Percentiles rank a stretch among this genome's conserved stretches.
Conservation (phyloP, 2,113 vertebrate species). For the Morone saxatilis region DNA sequence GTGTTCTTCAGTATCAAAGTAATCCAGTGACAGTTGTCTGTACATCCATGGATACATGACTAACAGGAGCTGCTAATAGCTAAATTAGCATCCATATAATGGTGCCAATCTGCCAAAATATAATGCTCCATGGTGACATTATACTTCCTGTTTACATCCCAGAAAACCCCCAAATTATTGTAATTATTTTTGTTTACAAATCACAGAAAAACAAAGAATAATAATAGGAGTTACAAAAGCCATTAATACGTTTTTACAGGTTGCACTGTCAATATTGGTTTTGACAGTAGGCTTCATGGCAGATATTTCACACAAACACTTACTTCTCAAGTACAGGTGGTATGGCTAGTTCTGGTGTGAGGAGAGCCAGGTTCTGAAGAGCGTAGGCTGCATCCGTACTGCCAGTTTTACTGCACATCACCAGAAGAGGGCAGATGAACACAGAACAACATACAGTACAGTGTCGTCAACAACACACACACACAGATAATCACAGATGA, state of each 20-base stretch:
- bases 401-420: conserved; percentile 90
- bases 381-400: conserved; percentile 96
- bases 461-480: background rate
- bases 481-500: conserved; percentile 55
- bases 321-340: conserved; percentile 97
- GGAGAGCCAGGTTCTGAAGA: conserved; percentile 96
- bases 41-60: background rate
- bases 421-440: conserved; percentile 53
- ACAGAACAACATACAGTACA: conserved; percentile 11
- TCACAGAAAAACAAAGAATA: too few relatives aligned
- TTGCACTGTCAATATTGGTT: background rate
- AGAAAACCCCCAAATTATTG: background rate
- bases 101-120: background rate
- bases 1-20: background rate
- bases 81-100: background rate
- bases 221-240: background rate
- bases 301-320: conserved; percentile 29
- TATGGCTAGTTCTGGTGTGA: conserved; percentile 95
- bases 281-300: background rate
- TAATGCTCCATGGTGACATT: too few relatives aligned
- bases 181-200: background rate
- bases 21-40: background rate
- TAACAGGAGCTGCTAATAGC: background rate
- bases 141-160: background rate
- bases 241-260: background rate